Base-by-base conservation (phyloP, 2,797 vertebrate species). In the Acipenser transmontanus region DNA sequence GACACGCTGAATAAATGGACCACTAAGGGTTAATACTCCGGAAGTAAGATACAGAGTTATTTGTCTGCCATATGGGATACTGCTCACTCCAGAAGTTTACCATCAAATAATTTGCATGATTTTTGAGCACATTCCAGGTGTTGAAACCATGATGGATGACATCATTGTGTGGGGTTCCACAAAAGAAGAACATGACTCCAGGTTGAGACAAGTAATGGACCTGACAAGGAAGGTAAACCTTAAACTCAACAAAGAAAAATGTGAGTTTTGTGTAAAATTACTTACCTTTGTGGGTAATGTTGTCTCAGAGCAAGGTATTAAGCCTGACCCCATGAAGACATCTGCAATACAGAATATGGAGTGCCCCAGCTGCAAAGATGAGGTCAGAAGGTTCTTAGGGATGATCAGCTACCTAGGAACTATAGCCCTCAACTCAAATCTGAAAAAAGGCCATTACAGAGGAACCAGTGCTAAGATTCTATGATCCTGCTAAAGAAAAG, bases 381-480 rank as follows among this genome's bases (percentile, higher is more conserved):
- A 63, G 49, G 8, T 50, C 0, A 1, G 49, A 50, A 63, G 49
- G 8, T 63, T 50, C 49, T 14, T 63, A 47, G 62, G 48, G 10
- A 9, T 63, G 49, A n/a, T 17, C 49, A 50, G 9, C 14, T 50
- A 63, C 7, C 8, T 63, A 7, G 64, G 6, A 66, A 62, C 9
- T 49, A 65, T 14, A 66, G 66, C 3, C 61, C 49, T 5, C 14
- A 50, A 8, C 7, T 67, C 12, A 13, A 62, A 7, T 1, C 61
- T 59, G 57, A 69, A 71, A 63, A 51, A 34, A 14, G 34, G 12
- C 17, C 2, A 7, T 69, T 2, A 68, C 49, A 13, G 34, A 50
- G 48, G 69, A 68, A 52, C 66, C 63, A 6, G 52, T 68, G 61
- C 66, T 74, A 0, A 74, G 8, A 20, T 65, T 60, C 61, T 70